Percentiles rank a stretch among this genome's conserved stretches.
Conservation (phyloP, 2,888 invertebrate species). For the Euzetes globulus region DNA sequence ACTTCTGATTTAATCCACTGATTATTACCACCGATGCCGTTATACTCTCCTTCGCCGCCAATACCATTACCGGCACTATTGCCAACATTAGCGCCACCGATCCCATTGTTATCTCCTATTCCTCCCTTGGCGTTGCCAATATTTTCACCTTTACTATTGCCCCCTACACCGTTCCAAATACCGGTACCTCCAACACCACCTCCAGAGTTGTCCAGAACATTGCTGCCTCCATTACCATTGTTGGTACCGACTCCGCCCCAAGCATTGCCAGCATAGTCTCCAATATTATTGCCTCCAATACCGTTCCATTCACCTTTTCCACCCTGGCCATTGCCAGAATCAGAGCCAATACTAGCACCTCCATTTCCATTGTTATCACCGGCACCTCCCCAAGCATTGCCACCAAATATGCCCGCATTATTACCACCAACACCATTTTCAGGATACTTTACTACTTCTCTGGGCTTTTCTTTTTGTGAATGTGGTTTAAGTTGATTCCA, state of each 20-base stretch:
- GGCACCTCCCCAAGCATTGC: slow-evolving; percentile 6
- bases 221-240: not conserved
- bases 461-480: not conserved
- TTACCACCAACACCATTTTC: slow-evolving; percentile 16
- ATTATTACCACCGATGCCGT: not conserved
- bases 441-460: not conserved
- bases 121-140: not conserved
- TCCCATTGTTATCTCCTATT: not conserved
- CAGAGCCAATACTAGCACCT: not conserved
- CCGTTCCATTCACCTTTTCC: not conserved
- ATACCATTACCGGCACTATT: not conserved
- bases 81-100: not conserved
- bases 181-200: not conserved
- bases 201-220: not conserved
- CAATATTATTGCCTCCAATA: not conserved
- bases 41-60: not conserved
- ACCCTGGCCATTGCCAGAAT: slow-evolving; percentile 1
- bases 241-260: not conserved
- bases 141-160: not conserved
- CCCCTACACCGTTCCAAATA: not conserved
- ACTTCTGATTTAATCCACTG: not conserved
- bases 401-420: not conserved
- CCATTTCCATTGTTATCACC: slow-evolving; percentile 15
- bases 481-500: not conserved
- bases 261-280: not conserved